Evolutionary conservation across 2,113 vertebrate species (phyloP).

Genomic region (Cygnus buccinator): DNA sequence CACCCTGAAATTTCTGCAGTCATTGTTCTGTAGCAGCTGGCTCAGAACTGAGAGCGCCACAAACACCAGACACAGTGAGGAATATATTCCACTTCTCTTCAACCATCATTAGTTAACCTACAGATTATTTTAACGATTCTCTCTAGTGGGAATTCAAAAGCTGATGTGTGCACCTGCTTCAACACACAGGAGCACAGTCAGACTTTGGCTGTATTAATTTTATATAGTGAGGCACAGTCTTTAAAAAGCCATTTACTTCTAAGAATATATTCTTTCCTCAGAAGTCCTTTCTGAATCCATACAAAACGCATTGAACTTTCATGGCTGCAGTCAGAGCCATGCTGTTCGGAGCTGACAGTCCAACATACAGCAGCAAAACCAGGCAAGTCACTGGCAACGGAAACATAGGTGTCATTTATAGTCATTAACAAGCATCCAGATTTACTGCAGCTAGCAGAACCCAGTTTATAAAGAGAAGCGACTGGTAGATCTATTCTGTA

Average conservation of each 20-base stretch:
- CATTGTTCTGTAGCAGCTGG: background rate
- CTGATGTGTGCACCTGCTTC: background rate
- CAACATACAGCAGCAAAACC: background rate
- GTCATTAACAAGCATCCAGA: background rate
- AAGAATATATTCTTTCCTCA: background rate
- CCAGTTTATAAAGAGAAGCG: background rate
- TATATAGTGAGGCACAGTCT: background rate
- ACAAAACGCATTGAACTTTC: background rate
- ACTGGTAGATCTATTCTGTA: background rate
- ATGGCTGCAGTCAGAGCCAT: background rate
- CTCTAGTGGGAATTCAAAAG: background rate
- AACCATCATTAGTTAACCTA: background rate
- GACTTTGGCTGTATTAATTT: background rate
- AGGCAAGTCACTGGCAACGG: rapidly evolving
- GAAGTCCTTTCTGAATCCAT: background rate
- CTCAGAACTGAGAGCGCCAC: background rate
- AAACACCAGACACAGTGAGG: background rate
- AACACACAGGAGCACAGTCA: background rate
- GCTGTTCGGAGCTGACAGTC: background rate
- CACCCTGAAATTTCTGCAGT: background rate
- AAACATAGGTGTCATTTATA: background rate
- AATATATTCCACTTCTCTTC: background rate
- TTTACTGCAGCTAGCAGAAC: background rate
- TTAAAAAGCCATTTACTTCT: background rate
- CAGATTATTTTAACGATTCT: background rate